Conservation (phyloP, 2,888 invertebrate species). For the Acanthacorydalis orientalis region DNA sequence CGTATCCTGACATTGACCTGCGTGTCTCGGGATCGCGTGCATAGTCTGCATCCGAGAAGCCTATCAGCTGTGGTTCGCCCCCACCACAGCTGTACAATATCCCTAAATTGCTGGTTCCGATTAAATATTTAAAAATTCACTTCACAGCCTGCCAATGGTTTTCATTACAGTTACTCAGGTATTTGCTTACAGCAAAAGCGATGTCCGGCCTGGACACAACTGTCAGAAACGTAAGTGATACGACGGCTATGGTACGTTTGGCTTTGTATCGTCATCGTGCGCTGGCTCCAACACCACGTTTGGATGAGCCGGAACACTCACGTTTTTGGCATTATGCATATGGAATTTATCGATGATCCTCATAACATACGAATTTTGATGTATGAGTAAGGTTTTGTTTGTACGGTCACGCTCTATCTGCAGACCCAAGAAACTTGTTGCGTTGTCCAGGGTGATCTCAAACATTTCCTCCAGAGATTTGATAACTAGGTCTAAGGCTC, state of each 20-base stretch:
- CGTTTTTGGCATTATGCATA: slow-evolving; percentile 5
- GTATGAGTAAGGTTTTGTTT: neutral
- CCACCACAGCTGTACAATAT: slow-evolving; percentile 7
- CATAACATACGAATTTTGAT: slow-evolving; percentile 1
- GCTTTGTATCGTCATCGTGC: neutral
- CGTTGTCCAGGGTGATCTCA: slow-evolving; percentile 7
- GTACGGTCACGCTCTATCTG: slow-evolving; percentile 7
- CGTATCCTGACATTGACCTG: slow-evolving; percentile 10
- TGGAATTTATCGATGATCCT: slow-evolving; percentile 4
- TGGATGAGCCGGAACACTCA: slow-evolving; percentile 6
- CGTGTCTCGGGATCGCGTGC: slow-evolving; percentile 4
- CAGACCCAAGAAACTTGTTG: slow-evolving; percentile 10
- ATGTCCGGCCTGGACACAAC: slow-evolving; percentile 5
- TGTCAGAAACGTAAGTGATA: slow-evolving; percentile 3
- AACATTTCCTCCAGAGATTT: slow-evolving; percentile 5
- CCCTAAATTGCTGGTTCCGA: slow-evolving; percentile 9
- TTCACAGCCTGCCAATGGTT: slow-evolving; percentile 5
- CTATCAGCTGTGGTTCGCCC: slow-evolving; percentile 4
- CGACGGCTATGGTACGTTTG: slow-evolving; percentile 3
- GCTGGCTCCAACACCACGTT: neutral
- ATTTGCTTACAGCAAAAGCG: slow-evolving; percentile 5
- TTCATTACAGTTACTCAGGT: neutral
- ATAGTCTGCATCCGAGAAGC: slow-evolving; percentile 6
- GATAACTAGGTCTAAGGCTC: slow-evolving; percentile 6
- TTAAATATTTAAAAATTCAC: slow-evolving; percentile 12